Percentiles rank a stretch among this genome's conserved stretches.
These are phyloP conservation scores for Helicoverpa zea DNA, from an alignment of 1,140 invertebrate species.

Conservation along the genomic window DNA sequence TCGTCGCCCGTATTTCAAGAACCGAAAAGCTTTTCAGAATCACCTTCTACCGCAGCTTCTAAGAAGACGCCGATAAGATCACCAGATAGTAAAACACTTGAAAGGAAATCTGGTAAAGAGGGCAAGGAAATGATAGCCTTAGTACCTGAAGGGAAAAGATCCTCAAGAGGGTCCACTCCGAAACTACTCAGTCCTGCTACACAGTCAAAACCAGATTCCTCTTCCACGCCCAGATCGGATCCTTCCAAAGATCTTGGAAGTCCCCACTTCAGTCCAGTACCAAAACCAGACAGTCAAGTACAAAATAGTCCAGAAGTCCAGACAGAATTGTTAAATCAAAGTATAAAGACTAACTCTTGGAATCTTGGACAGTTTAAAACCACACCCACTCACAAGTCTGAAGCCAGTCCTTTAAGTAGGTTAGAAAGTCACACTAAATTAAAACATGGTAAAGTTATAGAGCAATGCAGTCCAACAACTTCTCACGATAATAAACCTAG, in stretches of 20 bases:
- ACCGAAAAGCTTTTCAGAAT: slow-evolving; percentile 74
- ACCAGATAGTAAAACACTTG: slow-evolving; percentile 63
- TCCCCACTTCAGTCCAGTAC: slow-evolving; percentile 80
- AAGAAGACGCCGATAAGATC: slow-evolving; percentile 58
- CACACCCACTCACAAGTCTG: slow-evolving; percentile 79
- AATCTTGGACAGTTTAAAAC: slow-evolving; percentile 79
- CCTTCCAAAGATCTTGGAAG: slow-evolving; percentile 76
- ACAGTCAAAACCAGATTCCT: slow-evolving; percentile 81
- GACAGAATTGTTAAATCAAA: slow-evolving; percentile 65
- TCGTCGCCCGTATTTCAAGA: slow-evolving; percentile 73
- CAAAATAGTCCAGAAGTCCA: slow-evolving; percentile 80
- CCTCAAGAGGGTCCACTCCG: slow-evolving; percentile 64
- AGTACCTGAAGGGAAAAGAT: slow-evolving; percentile 61
- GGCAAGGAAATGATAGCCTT: slow-evolving; percentile 63
- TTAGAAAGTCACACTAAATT: slow-evolving; percentile 77
- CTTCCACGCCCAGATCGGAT: slow-evolving; percentile 79
- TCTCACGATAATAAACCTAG: slow-evolving; percentile 81
- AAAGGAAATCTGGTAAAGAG: slow-evolving; percentile 61
- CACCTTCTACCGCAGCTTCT: slow-evolving; percentile 58
- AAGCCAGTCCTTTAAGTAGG: slow-evolving; percentile 82
- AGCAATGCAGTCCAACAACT: slow-evolving; percentile 83
- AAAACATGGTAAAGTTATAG: slow-evolving; percentile 76
- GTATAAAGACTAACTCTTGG: slow-evolving; percentile 72
- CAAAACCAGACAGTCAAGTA: slow-evolving; percentile 83
- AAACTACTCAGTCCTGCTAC: slow-evolving; percentile 79